Evolutionary conservation across 2,888 invertebrate genomes (phyloP).

Genomic region (Gastrophysa polygoni): DNA sequence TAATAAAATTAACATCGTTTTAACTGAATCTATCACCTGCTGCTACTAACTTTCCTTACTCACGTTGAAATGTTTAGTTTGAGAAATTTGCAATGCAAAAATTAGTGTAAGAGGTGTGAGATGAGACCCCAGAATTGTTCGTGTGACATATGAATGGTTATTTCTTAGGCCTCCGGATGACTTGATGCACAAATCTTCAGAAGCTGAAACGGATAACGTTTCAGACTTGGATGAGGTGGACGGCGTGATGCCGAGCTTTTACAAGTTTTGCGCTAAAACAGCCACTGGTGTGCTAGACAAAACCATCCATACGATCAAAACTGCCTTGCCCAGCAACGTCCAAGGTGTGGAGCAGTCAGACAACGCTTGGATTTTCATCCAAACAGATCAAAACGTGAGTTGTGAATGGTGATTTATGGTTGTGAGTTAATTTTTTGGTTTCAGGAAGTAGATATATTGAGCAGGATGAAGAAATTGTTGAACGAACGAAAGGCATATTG

Average conservation of each 20-base stretch:
- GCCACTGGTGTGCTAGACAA: slow-evolving; percentile 75
- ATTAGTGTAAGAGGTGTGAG: too few species aligned
- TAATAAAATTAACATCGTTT: neutral
- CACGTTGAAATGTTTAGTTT: too few species aligned
- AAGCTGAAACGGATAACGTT: slow-evolving; percentile 37
- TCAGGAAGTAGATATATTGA: slow-evolving; percentile 57
- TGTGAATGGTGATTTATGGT: too few species aligned
- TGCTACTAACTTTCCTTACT: too few species aligned
- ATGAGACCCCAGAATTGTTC: too few species aligned
- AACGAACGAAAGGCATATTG: slow-evolving; percentile 64
- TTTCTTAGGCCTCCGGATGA: slow-evolving; percentile 45
- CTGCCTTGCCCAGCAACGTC: slow-evolving; percentile 67
- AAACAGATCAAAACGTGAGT: slow-evolving; percentile 55
- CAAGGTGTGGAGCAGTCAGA: slow-evolving; percentile 56
- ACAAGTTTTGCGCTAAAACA: slow-evolving; percentile 74
- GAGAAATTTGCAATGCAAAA: too few species aligned
- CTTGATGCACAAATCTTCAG: slow-evolving; percentile 33
- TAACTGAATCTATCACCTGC: neutral
- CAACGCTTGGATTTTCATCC: slow-evolving; percentile 59
- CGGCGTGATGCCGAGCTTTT: slow-evolving; percentile 57
- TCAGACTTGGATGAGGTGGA: slow-evolving; percentile 49
- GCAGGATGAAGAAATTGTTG: slow-evolving; percentile 61
- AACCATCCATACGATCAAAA: slow-evolving; percentile 76
- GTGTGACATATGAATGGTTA: neutral
- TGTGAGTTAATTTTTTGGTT: too few species aligned